A percentile compares a stretch with the other conserved stretches of the same genome.
These are phyloP conservation scores for Ginglymostoma cirratum DNA, from an alignment of 2,113 vertebrate species.

Conservation along the genomic window DNA sequence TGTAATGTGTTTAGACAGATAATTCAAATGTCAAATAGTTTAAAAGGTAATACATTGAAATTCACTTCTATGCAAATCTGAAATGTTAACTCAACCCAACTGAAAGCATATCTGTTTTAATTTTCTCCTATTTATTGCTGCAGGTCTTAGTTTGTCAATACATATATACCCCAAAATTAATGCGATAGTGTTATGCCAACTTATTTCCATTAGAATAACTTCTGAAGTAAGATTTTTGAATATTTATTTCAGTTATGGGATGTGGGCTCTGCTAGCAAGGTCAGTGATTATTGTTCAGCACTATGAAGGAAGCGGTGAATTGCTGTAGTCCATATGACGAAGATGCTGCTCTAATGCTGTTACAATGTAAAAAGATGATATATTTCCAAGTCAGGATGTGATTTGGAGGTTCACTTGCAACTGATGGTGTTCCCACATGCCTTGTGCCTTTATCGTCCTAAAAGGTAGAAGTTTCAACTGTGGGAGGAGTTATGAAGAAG, in stretches of 20 bases:
- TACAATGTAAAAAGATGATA: not conserved
- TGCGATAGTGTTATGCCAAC: not conserved
- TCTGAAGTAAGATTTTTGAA: not conserved
- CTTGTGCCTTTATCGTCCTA: too few relatives aligned
- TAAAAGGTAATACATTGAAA: constrained; percentile 16
- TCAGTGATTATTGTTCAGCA: not conserved
- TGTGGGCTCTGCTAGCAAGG: not conserved
- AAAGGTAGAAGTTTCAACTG: too few relatives aligned
- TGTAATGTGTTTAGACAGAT: not conserved
- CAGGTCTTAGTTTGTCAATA: not conserved
- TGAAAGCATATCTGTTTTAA: not conserved
- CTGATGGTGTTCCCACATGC: too few relatives aligned
- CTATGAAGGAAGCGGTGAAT: not conserved
- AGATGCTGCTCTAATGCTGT: not conserved
- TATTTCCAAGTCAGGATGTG: not conserved
- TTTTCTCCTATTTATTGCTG: not conserved
- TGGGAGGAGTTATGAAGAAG: too few relatives aligned
- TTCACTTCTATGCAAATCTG: not conserved
- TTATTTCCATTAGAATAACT: not conserved
- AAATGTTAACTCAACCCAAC: not conserved
- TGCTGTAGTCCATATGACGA: not conserved
- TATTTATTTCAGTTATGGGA: not conserved
- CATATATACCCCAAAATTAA: too few relatives aligned
- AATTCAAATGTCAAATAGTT: constrained; percentile 31
- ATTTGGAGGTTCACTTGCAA: not conserved